Base-by-base conservation (phyloP, 1,140 invertebrate species). In the Sarcophaga bullata region DNA sequence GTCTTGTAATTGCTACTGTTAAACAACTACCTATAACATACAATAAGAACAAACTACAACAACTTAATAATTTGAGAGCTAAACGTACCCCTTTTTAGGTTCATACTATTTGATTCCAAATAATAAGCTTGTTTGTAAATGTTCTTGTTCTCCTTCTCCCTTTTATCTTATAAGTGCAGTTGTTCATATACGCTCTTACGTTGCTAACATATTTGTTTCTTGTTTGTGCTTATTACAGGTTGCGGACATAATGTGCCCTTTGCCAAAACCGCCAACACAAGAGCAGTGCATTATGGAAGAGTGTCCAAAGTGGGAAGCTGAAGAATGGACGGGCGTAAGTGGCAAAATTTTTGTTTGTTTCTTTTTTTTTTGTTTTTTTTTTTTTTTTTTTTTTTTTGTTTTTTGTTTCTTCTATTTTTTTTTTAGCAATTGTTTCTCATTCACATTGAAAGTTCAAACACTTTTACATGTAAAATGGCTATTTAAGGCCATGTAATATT, bases 301-400 rank as follows among this genome's bases (percentile, higher is more conserved):
- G 48, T 98, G 97, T 91, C 95, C 96, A 47, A 93, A 93, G 85
- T 98, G 97, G 97, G 92, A 95, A 84, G 93, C 94, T 52, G 94
- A 95, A 62, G 92, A 94, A 80, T 98, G 96, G 96, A 96, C 96
- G 83, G 93, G 95, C 90, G 96, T 97, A 92, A 95, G 94, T 92
- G 85, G 25, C 25, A 37, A 37, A 37, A 2, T 37, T 37, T 37
- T 37, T 37, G 25, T 37, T 37, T 52, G 15, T 80, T 11, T 17
- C 6, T 15, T 50, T 8, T 76, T 9, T 9, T 10, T 17, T 17
- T 49, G 17, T 50, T 72, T 17, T 9, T n/a, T n/a, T n/a, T n/a
- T n/a, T n/a, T n/a, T n/a, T n/a, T n/a, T n/a, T 80, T 58, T 47
- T 52, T 54, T 49, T 78, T 50, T 13, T 81, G 15, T 72, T 81